Evolutionary conservation across 1,140 invertebrate species (phyloP), one percentile per base, ranked within the genome.

Genomic region (Elymnias hypermnestra): DNA sequence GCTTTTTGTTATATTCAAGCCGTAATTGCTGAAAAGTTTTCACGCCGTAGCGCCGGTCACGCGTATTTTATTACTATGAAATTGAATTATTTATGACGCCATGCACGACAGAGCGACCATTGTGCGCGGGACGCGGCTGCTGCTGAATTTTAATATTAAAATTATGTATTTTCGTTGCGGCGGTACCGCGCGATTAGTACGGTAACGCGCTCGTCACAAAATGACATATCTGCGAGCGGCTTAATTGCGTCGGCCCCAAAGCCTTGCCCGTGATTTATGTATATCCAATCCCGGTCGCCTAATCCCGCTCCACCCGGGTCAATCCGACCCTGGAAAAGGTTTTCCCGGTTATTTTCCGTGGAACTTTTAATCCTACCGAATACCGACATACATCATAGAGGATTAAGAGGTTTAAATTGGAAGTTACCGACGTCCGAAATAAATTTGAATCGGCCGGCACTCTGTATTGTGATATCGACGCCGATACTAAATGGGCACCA

Each of bases 361-460:
- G 77, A 85, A 85, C 82, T 85, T 83, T 85, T 85, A 85, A 82
- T 85, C 82, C 78, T 42, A 67, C 82, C 70, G 82, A 83, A 85
- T 85, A 85, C 82, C 82, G 75, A 85, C 75, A 82, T 85, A 83
- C 79, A 85, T 85, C 82, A 85, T 85, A 83, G 78, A 72, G 82
- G 82, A 85, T 85, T 85, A 83, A 83, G 78, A 82, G 82, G 78
- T 83, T 85, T 85, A 85, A 85, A 83, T 85, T 85, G 82, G 82
- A 85, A 85, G 78, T 85, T 82, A 85, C 82, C 82, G 78, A 83
- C 78, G 78, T 82, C 77, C 76, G 78, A 82, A 82, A 85, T 85
- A 85, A 83, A 85, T 85, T 85, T 83, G 79, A 82, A 85, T 82
- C 82, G 78, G 72, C 68, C 69, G 73, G 81, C 78, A 81, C 64